A percentile compares a stretch with the other conserved stretches of the same genome.
Evolutionary conservation across 2,797 vertebrate genomes (phyloP).

Genomic region (Rachycentron canadum): DNA sequence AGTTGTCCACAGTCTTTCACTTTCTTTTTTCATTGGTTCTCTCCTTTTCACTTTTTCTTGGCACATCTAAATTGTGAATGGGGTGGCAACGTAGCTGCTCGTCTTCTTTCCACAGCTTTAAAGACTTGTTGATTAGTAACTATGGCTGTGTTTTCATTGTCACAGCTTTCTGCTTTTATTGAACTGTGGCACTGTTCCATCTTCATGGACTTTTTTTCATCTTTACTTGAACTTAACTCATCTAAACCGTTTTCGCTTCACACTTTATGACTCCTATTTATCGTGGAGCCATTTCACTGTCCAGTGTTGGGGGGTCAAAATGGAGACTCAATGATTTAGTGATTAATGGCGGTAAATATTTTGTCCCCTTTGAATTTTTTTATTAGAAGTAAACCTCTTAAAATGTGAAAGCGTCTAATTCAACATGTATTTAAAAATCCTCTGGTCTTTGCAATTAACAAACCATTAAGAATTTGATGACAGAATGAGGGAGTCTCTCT

Average conservation of each 20-base stretch:
- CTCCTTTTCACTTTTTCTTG: conserved; percentile 84
- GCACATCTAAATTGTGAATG: conserved; percentile 79
- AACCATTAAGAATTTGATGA: conserved; percentile 1
- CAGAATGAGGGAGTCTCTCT: conserved; percentile 42
- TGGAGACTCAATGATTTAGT: conserved; percentile 18
- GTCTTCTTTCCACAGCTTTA: conserved; percentile 82
- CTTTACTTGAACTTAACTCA: conserved; percentile 62
- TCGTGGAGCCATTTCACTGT: conserved; percentile 28
- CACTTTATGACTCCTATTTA: conserved; percentile 35
- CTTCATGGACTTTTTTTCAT: conserved; percentile 61
- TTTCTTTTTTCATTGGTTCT: conserved; percentile 81
- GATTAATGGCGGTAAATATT: conserved; percentile 16
- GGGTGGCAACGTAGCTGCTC: conserved; percentile 82
- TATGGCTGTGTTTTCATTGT: conserved; percentile 78
- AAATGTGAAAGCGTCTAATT: background rate
- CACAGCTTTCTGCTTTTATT: conserved; percentile 74
- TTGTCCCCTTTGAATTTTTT: background rate
- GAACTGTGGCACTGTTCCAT: conserved; percentile 70
- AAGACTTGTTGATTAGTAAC: conserved; percentile 81
- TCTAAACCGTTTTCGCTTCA: conserved; percentile 45
- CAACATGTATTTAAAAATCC: background rate
- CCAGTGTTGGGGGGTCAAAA: conserved; percentile 27
- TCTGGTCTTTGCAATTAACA: background rate
- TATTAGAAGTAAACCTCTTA: conserved; percentile 9
- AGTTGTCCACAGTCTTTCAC: conserved; percentile 85